phyloP scores from a whole-genome alignment of 2,888 invertebrate genomes.

The Xestia xanthographa region DNA sequence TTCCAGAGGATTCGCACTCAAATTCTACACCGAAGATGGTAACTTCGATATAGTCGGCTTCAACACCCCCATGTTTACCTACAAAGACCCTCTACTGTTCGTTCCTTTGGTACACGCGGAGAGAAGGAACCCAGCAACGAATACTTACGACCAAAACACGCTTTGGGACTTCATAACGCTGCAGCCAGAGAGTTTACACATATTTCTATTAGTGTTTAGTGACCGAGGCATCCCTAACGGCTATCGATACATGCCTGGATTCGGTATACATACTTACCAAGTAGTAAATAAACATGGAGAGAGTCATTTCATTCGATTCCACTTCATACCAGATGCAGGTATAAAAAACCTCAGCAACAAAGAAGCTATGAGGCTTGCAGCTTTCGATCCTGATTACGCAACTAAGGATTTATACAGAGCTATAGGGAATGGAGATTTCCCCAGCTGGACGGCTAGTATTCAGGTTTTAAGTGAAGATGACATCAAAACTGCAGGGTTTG shows the following conservation, averaged over 20 bases:
- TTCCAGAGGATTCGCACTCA: slow-evolving; percentile 96
- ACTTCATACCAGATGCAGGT: slow-evolving; percentile 96
- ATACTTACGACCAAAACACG: slow-evolving; percentile 96
- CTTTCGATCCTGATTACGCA: slow-evolving; percentile 96
- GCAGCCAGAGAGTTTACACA: slow-evolving; percentile 95
- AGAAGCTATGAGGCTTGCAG: slow-evolving; percentile 92
- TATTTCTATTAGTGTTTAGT: slow-evolving; percentile 94
- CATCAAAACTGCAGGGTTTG: slow-evolving; percentile 93
- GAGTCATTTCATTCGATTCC: slow-evolving; percentile 95
- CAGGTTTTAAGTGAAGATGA: slow-evolving; percentile 96
- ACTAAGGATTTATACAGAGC: slow-evolving; percentile 92
- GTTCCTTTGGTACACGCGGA: slow-evolving; percentile 97
- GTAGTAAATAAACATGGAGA: slow-evolving; percentile 80
- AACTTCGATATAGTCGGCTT: slow-evolving; percentile 96
- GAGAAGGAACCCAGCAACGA: slow-evolving; percentile 96
- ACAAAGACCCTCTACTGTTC: slow-evolving; percentile 96
- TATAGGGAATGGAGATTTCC: too few relatives aligned
- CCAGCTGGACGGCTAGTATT: slow-evolving; percentile 91
- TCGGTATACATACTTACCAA: slow-evolving; percentile 97
- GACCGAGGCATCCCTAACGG: slow-evolving; percentile 98
- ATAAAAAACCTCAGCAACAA: slow-evolving; percentile 93
- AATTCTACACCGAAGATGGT: slow-evolving; percentile 91
- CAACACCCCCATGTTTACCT: slow-evolving; percentile 96
- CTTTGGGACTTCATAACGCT: slow-evolving; percentile 97
- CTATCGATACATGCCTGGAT: slow-evolving; percentile 97